Evolutionary conservation across 2,113 vertebrate species (phyloP).

Genomic region (Elanoides forficatus): DNA sequence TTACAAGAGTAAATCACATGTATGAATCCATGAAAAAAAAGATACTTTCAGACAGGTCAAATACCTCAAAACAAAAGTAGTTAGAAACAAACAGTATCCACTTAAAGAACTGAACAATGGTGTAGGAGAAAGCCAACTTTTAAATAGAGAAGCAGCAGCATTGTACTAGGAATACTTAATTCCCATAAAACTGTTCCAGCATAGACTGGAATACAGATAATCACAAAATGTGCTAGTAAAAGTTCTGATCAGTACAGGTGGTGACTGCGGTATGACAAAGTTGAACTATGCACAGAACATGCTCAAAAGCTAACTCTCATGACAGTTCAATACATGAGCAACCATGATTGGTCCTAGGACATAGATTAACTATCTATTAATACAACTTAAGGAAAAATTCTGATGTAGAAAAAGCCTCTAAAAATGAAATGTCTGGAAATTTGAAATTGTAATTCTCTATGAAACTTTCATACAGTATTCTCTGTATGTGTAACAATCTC

Average conservation of each 20-base stretch:
- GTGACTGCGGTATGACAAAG: neutral
- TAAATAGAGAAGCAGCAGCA: neutral
- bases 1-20: neutral
- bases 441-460: neutral
- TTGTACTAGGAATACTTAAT: neutral
- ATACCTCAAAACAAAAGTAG: neutral
- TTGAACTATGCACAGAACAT: neutral
- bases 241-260: neutral
- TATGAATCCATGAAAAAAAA: neutral
- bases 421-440: slow-evolving; percentile 12
- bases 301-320: neutral
- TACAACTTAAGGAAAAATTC: neutral
- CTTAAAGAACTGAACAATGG: neutral
- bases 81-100: neutral
- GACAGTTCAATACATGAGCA: neutral
- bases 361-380: neutral
- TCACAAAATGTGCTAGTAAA: neutral
- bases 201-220: neutral
- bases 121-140: neutral
- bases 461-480: neutral
- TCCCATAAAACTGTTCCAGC: neutral
- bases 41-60: neutral
- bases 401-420: neutral
- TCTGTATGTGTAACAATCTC: neutral
- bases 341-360: neutral